Percentiles rank a stretch among this genome's conserved stretches.
These are phyloP conservation scores for Stomatorhinus ivindoensis DNA, from an alignment of 2,113 vertebrate genomes.

Conservation along the genomic window DNA sequence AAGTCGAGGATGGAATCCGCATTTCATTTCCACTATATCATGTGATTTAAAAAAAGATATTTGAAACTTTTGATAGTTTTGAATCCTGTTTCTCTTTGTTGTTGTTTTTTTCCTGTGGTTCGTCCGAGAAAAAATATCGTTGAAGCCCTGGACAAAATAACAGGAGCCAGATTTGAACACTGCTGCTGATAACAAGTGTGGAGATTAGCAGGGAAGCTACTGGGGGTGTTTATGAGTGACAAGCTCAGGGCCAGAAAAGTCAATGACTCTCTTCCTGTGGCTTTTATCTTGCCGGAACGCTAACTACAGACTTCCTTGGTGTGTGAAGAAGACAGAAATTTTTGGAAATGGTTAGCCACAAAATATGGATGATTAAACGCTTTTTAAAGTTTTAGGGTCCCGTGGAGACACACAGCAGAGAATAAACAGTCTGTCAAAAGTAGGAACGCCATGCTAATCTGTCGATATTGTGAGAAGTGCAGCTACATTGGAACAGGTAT, in stretches of 20 bases:
- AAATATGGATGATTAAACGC: neutral
- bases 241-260: neutral
- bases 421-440: neutral
- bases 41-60: neutral
- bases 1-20: neutral
- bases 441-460: neutral
- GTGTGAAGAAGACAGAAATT: neutral
- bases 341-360: neutral
- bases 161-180: neutral
- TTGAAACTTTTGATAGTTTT: neutral
- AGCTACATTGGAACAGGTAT: neutral
- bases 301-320: neutral
- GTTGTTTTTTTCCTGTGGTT: neutral
- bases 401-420: neutral
- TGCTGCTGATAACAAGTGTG: neutral
- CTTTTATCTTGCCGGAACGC: neutral
- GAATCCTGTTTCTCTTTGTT: neutral
- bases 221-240: neutral
- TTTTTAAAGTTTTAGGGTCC: neutral
- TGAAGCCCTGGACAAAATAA: neutral
- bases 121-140: neutral
- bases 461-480: neutral
- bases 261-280: neutral
- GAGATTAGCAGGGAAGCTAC: neutral
- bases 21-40: neutral